Evolutionary conservation across 2,113 vertebrate genomes (phyloP).

Genomic region (Myxocyprinus asiaticus): DNA sequence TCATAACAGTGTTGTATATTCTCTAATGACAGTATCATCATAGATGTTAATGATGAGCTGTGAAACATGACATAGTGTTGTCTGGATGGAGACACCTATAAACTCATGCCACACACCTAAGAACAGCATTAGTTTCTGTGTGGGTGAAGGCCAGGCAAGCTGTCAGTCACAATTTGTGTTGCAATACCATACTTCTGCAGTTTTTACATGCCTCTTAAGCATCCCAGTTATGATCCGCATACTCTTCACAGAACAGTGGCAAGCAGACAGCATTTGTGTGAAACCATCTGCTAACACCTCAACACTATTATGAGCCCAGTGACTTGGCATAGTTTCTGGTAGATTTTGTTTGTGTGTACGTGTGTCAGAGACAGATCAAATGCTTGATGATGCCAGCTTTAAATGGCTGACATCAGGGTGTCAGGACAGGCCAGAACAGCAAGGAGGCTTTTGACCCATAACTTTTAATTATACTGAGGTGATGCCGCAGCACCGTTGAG

Average conservation of each 20-base stretch:
- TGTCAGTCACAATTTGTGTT: neutral
- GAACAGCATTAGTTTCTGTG: neutral
- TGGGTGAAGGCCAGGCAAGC: neutral
- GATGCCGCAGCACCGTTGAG: no score
- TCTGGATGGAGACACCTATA: neutral
- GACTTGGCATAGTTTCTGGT: no score
- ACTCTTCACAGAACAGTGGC: neutral
- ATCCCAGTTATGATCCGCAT: conserved; percentile 23
- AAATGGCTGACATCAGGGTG: conserved; percentile 9
- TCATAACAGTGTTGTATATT: neutral
- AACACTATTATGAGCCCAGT: no score
- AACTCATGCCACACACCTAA: neutral
- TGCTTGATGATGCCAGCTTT: no score
- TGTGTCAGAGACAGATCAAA: no score
- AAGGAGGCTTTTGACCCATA: no score
- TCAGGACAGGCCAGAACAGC: neutral
- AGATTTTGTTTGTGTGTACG: no score
- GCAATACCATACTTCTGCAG: neutral
- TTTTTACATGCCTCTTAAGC: neutral
- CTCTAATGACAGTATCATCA: neutral
- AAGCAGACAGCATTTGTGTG: neutral
- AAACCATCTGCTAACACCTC: no score
- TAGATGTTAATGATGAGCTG: neutral
- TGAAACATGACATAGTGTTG: neutral
- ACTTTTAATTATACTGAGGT: no score